Evolutionary conservation across 2,113 vertebrate genomes (phyloP), one percentile per base, ranked within the genome.

Genomic region (Poicephalus gulielmi): DNA sequence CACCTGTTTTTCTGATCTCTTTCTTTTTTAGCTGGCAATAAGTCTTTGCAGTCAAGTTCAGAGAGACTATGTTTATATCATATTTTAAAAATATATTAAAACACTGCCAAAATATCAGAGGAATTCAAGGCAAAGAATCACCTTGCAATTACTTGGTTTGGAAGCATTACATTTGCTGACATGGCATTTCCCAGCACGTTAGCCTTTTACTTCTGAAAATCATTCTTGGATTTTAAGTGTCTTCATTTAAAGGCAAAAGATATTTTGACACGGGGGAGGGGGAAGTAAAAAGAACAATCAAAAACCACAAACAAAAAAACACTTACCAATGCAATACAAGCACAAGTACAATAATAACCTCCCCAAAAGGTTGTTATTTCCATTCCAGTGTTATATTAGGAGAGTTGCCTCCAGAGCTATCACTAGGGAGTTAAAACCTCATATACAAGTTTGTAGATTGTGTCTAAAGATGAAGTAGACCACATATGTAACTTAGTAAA

Each of bases 101-200:
- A 89, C 14, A 2, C 55, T 75, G 15, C 41, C 49, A 93, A 94
- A 93, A 64, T 96, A 96, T 90, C 91, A 95, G 82, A 95, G 53
- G 49, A 90, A 76, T 89, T 96, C 55, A 86, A 88, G 23, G 33
- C 20, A 86, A 64, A 79, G 44, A 83, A 97, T 79, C n/a, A 96
- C 80, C 92, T 94, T 94, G 74, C 49, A 96, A 96, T 70, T 96
- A 93, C 80, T 95, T 92, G 39, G 63, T 94, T 90, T 89, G 50
- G 86, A 94, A 59, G 53, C 30, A 90, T 28, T 69, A 66, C 63
- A 88, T 87, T 64, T 94, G 74, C 95, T 95, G 92, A 94, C 33
- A 50, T 8, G 18, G 66, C 30, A 2, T 67, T 96, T 94, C 77
- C 53, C 44, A 62, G 31, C 31, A 62, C 50, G 66, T 92, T 49